A percentile compares a stretch with the other conserved stretches of the same genome.
Evolutionary conservation across 2,888 invertebrate genomes (phyloP).

Genomic region (Ophion obscuratus): DNA sequence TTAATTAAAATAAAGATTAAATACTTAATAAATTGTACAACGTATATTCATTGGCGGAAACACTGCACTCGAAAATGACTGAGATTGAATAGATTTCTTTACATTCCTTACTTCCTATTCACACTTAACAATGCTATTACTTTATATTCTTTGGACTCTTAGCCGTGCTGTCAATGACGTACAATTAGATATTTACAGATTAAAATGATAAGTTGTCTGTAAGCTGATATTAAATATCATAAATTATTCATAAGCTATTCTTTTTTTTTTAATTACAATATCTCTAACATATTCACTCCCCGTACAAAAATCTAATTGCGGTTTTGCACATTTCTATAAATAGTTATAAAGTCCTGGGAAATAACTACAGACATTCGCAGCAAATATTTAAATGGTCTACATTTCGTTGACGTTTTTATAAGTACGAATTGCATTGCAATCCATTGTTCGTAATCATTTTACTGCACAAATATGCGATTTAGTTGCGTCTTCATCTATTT

Average conservation of each 20-base stretch:
- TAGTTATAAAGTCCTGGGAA: not conserved
- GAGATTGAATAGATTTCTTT: slow-evolving; percentile 13
- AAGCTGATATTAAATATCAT: slow-evolving; percentile 16
- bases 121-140: slow-evolving; percentile 7
- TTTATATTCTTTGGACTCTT: slow-evolving; percentile 75
- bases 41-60: not conserved
- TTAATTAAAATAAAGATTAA: not conserved
- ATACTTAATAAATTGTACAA: slow-evolving; percentile 1
- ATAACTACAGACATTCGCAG: not conserved
- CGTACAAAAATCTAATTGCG: not conserved
- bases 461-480: not conserved
- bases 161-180: slow-evolving; percentile 68
- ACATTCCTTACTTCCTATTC: not conserved
- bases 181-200: slow-evolving; percentile 16
- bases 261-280: not conserved
- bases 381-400: slow-evolving; percentile 4
- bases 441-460: not conserved
- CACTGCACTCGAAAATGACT: not conserved
- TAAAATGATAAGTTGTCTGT: not conserved
- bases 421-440: not conserved
- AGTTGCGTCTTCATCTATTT: not conserved
- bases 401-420: not conserved
- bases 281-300: not conserved
- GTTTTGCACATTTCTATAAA: not conserved
- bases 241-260: not conserved